Evolutionary conservation across 2,797 vertebrate genomes (phyloP).

Genomic region (Gallirallus australis): DNA sequence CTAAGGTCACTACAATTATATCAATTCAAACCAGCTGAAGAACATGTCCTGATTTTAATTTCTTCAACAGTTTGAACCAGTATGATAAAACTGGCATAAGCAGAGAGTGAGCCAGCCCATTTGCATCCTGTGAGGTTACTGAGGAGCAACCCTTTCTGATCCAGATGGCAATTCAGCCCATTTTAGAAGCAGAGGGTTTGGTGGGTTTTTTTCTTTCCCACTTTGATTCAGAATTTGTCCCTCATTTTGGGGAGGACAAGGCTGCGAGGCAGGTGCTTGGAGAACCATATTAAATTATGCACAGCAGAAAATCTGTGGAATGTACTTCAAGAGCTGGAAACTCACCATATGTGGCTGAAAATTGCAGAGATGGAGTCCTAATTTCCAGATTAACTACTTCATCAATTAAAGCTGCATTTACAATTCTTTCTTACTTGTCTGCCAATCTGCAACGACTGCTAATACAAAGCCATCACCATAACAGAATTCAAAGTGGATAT

Average conservation of each 20-base stretch:
- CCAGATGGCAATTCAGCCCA: neutral
- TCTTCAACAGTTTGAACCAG: neutral
- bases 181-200: neutral
- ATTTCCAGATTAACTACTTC: constrained; percentile 57
- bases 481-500: constrained; percentile 18
- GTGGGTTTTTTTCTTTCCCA: neutral
- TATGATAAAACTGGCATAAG: neutral
- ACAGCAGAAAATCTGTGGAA: constrained; percentile 51
- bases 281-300: neutral
- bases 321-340: constrained; percentile 37
- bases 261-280: constrained; percentile 13
- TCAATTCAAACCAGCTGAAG: neutral
- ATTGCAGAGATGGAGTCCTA: constrained; percentile 6
- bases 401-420: constrained; percentile 49
- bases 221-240: constrained; percentile 26
- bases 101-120: neutral
- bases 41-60: neutral
- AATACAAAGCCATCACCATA: constrained; percentile 30
- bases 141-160: neutral
- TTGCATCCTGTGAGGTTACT: neutral
- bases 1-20: neutral
- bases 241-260: neutral
- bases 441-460: constrained; percentile 14
- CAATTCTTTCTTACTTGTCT: constrained; percentile 32
- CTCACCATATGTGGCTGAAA: constrained; percentile 16